A percentile compares a stretch with the other conserved stretches of the same genome.
Evolutionary conservation across 1,140 invertebrate species (phyloP).

Genomic region (Physella acuta): DNA sequence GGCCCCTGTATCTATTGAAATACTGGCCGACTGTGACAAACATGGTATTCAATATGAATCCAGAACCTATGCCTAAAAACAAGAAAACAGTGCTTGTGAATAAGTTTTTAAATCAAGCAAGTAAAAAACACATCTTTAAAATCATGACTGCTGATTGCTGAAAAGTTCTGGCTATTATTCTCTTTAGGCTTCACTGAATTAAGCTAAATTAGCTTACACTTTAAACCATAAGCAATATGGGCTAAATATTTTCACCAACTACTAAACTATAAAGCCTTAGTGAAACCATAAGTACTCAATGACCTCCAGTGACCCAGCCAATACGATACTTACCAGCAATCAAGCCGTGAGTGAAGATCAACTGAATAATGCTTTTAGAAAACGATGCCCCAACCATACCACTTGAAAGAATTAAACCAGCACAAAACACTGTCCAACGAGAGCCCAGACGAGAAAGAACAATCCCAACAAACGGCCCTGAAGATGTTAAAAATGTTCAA

Average conservation of each 20-base stretch:
- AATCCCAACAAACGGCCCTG: constrained; percentile 18
- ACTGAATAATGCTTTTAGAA: not conserved
- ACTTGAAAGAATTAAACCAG: not conserved
- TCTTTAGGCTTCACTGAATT: not conserved
- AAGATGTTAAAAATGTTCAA: not conserved
- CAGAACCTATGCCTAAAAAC: constrained; percentile 16
- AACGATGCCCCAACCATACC: constrained; percentile 13
- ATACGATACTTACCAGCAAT: constrained; percentile 8
- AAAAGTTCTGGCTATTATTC: not conserved
- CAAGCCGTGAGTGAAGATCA: constrained; percentile 17
- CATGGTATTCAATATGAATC: constrained; percentile 21
- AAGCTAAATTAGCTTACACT: not conserved
- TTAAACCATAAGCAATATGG: too few relatives aligned
- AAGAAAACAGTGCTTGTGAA: not conserved
- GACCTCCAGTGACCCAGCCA: not conserved
- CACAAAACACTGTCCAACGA: constrained; percentile 10
- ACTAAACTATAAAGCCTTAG: too few relatives aligned
- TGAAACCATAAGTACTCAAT: not conserved
- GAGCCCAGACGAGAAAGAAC: constrained; percentile 10
- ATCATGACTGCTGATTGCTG: not conserved
- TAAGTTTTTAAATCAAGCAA: too few relatives aligned
- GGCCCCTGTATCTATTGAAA: constrained; percentile 18
- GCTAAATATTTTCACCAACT: too few relatives aligned
- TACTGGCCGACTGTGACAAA: constrained; percentile 18
- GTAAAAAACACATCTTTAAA: not conserved